Evolutionary conservation across 1,140 invertebrate genomes (phyloP), one percentile per base, ranked within the genome.

Genomic region (Drosophila pectinifera): DNA sequence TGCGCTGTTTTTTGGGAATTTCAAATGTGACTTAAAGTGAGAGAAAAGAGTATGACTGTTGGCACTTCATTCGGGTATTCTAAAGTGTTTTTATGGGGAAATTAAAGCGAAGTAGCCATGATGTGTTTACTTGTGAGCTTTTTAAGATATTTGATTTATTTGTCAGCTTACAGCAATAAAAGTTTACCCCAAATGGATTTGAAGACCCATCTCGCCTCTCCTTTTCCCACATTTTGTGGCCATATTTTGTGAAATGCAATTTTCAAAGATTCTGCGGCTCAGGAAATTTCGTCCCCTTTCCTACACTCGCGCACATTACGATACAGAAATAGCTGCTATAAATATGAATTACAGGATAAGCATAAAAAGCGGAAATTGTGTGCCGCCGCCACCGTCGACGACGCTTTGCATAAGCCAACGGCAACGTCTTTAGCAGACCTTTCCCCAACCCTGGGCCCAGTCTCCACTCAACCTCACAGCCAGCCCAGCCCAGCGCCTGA

Each of bases 261-360:
- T 88, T 89, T 69, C 68, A 68, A 81, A 79, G 63, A 76, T 57
- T 75, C 57, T 58, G 59, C 72, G 77, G 73, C 76, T 53, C 74
- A 88, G 78, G 75, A 69, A 79, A 68, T 67, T 74, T 57, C 82
- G 41, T 39, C 56, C 43, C 59, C 53, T 57, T 64, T 59, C 63
- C 63, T 49, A 56, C 54, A 46, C 24, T 41, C 58, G 53, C 46
- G 45, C 62, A 76, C 51, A 73, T 78, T 86, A 75, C 72, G 76
- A 74, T 80, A 78, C 77, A 80, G 75, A 88, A 88, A 84, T 84
- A 90, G 84, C 84, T 80, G 80, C 80, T 89, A 90, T 89, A 89
- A 89, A 89, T 89, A 89, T 90, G 84, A 89, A 89, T 89, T 89
- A 89, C 84, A 85, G 85, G 84, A 89, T 89, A 89, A 89, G 84